phyloP scores from a whole-genome alignment of 35 echinoderm and acorn worm species.

The Strongylocentrotus purpuratus region DNA sequence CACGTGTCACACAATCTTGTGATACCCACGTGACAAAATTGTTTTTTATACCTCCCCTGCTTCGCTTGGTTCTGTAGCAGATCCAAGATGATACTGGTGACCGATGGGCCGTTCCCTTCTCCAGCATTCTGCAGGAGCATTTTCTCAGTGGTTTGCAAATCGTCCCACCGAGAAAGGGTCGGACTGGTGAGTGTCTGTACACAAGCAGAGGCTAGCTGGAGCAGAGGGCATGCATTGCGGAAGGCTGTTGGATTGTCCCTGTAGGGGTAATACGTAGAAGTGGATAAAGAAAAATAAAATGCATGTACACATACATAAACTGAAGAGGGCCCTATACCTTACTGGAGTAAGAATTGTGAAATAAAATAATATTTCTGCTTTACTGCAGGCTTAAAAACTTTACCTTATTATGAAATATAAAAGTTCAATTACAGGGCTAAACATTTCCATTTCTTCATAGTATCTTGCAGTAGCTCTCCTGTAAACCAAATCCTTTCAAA shows the following conservation, averaged over 20 bases:
- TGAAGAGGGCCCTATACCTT: too few relatives aligned
- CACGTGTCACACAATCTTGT: too few relatives aligned
- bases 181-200: conserved; percentile 78
- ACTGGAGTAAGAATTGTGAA: too few relatives aligned
- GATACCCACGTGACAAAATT: too few relatives aligned
- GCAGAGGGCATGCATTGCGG: conserved; percentile 62
- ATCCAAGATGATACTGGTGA: conserved; percentile 63
- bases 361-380: too few relatives aligned
- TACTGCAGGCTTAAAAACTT: too few relatives aligned
- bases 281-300: background rate
- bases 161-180: conserved; percentile 54
- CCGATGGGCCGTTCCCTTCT: conserved; percentile 56
- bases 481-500: too few relatives aligned
- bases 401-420: too few relatives aligned
- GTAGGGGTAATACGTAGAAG: background rate
- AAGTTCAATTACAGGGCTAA: background rate
- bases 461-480: too few relatives aligned
- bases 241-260: conserved; percentile 70
- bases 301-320: background rate
- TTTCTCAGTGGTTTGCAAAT: conserved; percentile 74
- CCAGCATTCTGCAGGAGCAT: conserved; percentile 74
- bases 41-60: conserved; percentile 31
- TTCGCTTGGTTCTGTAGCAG: conserved; percentile 40
- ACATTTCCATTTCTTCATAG: background rate
- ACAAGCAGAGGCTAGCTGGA: conserved; percentile 74